phyloP scores from a whole-genome alignment of 1,140 invertebrate species.

The Brachionus manjavacas region DNA sequence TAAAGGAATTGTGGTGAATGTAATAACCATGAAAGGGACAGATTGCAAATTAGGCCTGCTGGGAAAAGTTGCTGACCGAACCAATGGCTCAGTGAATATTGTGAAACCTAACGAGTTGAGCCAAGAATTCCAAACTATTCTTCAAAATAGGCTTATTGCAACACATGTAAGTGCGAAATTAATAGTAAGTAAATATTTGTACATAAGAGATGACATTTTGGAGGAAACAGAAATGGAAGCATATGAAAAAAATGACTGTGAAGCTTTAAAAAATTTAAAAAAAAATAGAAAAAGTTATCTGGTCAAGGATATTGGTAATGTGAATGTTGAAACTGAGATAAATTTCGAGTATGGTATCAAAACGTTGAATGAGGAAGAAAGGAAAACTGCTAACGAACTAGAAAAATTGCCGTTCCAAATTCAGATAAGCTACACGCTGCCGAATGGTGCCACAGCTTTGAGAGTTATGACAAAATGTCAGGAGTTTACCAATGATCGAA shows the following conservation, averaged over 20 bases:
- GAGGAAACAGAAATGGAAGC: neutral
- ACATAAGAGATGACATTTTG: slow-evolving; percentile 19
- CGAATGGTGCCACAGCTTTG: slow-evolving; percentile 46
- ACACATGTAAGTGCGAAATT: neutral
- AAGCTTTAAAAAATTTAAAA: neutral
- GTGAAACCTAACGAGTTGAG: neutral
- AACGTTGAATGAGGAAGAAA: neutral
- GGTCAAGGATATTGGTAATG: neutral
- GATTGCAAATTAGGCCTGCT: slow-evolving; percentile 53
- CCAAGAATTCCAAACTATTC: neutral
- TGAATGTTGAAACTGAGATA: slow-evolving; percentile 5
- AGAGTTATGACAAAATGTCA: neutral
- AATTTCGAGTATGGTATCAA: slow-evolving; percentile 23
- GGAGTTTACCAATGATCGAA: neutral
- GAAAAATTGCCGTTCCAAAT: slow-evolving; percentile 44
- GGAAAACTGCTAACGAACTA: neutral
- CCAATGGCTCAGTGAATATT: slow-evolving; percentile 53
- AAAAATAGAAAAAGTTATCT: neutral
- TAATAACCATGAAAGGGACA: slow-evolving; percentile 53
- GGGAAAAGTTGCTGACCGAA: slow-evolving; percentile 51
- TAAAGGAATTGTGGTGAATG: slow-evolving; percentile 52
- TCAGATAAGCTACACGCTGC: slow-evolving; percentile 47
- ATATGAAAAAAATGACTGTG: neutral
- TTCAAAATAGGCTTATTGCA: neutral
- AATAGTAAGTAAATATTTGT: slow-evolving; percentile 20